Percentiles rank a stretch among this genome's conserved stretches.
phyloP scores from a whole-genome alignment of 2,113 vertebrate genomes.

The Gymnocephalus cernua region DNA sequence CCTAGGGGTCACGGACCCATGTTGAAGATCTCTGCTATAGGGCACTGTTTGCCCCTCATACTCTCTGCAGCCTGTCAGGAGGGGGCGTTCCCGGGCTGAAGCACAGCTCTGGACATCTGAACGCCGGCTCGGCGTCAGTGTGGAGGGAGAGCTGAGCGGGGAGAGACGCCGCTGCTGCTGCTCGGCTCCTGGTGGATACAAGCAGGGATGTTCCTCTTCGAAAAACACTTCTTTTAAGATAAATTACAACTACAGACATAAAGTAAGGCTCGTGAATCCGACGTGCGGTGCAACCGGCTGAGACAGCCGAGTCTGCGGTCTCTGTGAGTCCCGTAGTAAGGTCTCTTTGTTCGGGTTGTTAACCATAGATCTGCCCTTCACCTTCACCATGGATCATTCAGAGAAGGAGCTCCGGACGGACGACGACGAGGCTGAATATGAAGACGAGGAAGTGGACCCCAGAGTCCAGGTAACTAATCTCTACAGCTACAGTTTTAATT shows the following conservation, averaged over 20 bases:
- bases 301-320: conserved; percentile 13
- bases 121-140: not conserved
- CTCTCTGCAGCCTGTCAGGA: not conserved
- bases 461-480: conserved; percentile 89
- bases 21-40: too few species aligned
- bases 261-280: not conserved
- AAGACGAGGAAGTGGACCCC: conserved; percentile 93
- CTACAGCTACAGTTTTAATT: too few species aligned
- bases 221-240: not conserved
- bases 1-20: too few species aligned
- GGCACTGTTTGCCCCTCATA: conserved; percentile 5
- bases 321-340: not conserved
- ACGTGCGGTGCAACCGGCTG: not conserved
- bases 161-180: not conserved
- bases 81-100: conserved; percentile 59
- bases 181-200: not conserved
- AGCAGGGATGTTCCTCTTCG: not conserved
- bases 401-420: conserved; percentile 79
- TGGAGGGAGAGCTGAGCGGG: not conserved
- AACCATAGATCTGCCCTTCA: conserved; percentile 19
- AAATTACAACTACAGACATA: rapidly evolving
- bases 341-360: conserved; percentile 68
- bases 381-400: conserved; percentile 73
- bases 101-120: conserved; percentile 1
- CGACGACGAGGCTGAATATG: conserved; percentile 82